Conservation (phyloP, 1,140 invertebrate species). For the Holcopasites calliopsidis region DNA sequence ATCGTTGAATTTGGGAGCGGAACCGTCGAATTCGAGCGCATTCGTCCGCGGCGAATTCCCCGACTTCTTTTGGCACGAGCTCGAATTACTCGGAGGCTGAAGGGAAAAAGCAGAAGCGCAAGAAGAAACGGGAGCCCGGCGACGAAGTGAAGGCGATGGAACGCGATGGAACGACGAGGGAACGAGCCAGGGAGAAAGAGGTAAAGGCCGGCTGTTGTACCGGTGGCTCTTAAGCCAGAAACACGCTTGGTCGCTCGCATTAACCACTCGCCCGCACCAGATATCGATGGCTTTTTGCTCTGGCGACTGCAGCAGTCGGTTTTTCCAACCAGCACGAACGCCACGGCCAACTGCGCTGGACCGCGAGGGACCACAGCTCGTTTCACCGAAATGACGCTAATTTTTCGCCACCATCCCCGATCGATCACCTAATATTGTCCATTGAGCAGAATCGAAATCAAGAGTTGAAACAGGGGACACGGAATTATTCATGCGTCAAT, state of each 20-base stretch:
- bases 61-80: conserved; percentile 66
- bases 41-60: conserved; percentile 60
- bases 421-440: not conserved
- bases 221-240: conserved; percentile 53
- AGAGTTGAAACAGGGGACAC: too few relatives aligned
- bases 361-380: not conserved
- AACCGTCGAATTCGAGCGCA: conserved; percentile 53
- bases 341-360: conserved; percentile 40
- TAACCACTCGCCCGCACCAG: conserved; percentile 50
- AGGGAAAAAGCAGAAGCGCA: conserved; percentile 36
- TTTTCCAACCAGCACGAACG: conserved; percentile 39
- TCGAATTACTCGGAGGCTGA: conserved; percentile 59
- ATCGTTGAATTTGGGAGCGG: conserved; percentile 53
- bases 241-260: conserved; percentile 64
- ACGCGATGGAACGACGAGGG: conserved; percentile 9
- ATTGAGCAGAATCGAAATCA: not conserved
- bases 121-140: conserved; percentile 12
- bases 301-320: not conserved
- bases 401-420: not conserved
- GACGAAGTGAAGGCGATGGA: too few relatives aligned
- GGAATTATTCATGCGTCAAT: too few relatives aligned
- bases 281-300: conserved; percentile 15
- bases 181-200: not conserved
- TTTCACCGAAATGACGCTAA: not conserved
- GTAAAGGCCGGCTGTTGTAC: conserved; percentile 59